Percentiles rank a stretch among this genome's conserved stretches.
Conservation (phyloP, 2,888 invertebrate species). For the Stenoptilia bipunctidactyla region DNA sequence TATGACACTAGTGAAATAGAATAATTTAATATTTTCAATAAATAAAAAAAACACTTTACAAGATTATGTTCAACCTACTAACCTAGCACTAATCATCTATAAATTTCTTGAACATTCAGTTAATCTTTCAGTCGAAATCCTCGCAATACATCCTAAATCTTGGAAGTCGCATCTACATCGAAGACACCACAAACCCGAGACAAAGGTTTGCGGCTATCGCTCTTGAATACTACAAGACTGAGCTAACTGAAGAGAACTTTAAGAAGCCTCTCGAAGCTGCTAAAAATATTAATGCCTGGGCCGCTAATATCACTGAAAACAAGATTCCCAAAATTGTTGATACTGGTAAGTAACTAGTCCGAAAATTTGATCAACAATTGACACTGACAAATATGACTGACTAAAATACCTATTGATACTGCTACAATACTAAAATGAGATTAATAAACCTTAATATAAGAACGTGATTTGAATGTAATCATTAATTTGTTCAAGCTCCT, state of each 20-base stretch:
- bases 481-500: no score
- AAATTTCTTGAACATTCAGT: background rate
- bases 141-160: constrained; percentile 71
- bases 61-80: no score
- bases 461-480: no score
- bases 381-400: no score
- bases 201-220: constrained; percentile 75
- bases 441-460: no score
- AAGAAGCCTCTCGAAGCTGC: constrained; percentile 65
- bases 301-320: constrained; percentile 79
- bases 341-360: constrained; percentile 62
- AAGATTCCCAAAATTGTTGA: constrained; percentile 77
- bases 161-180: constrained; percentile 76
- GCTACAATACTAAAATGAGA: no score
- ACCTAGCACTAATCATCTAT: no score
- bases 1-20: no score
- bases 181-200: constrained; percentile 59
- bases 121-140: constrained; percentile 36
- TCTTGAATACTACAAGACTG: constrained; percentile 75
- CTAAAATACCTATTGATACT: no score
- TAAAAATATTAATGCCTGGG: constrained; percentile 83
- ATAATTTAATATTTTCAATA: no score
- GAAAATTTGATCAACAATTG: no score
- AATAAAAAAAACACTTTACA: no score
- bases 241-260: constrained; percentile 76